A percentile compares a stretch with the other conserved stretches of the same genome.
Conservation (phyloP, 2,113 vertebrate species). For the Trematocara stigmaticum region DNA sequence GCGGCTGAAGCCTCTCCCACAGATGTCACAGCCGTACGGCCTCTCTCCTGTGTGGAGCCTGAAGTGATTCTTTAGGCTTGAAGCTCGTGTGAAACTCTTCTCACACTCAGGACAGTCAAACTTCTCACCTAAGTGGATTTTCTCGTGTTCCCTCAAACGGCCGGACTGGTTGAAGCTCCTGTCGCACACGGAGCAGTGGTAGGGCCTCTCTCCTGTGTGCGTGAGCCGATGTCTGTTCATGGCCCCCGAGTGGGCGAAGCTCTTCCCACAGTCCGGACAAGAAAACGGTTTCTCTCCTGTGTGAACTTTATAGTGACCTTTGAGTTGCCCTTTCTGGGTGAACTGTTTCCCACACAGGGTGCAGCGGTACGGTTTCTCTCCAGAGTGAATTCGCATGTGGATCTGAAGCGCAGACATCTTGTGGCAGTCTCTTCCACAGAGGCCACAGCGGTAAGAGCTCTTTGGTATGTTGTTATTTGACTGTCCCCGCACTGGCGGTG, state of each 20-base stretch:
- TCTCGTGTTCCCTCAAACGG: slow-evolving; percentile 70
- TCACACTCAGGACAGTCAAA: slow-evolving; percentile 65
- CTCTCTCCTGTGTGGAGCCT: slow-evolving; percentile 75
- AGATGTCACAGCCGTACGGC: slow-evolving; percentile 61
- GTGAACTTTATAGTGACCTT: slow-evolving; percentile 66
- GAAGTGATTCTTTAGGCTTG: slow-evolving; percentile 76
- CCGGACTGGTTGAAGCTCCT: slow-evolving; percentile 74
- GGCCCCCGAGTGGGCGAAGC: slow-evolving; percentile 60
- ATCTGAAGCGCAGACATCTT: slow-evolving; percentile 65
- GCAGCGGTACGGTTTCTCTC: slow-evolving; percentile 64
- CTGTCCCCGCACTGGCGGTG: not conserved
- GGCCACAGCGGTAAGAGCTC: slow-evolving; percentile 61
- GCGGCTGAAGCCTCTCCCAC: slow-evolving; percentile 59
- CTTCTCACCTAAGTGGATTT: slow-evolving; percentile 73
- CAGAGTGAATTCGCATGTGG: slow-evolving; percentile 68
- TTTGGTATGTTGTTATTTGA: not conserved
- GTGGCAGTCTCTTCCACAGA: slow-evolving; percentile 68
- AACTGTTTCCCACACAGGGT: slow-evolving; percentile 65
- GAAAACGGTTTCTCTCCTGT: slow-evolving; percentile 60
- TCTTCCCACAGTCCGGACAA: slow-evolving; percentile 64
- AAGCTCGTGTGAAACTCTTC: slow-evolving; percentile 70
- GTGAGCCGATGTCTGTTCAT: slow-evolving; percentile 69
- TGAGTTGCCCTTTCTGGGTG: slow-evolving; percentile 65
- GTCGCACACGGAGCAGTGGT: slow-evolving; percentile 71
- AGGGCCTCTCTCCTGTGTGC: slow-evolving; percentile 67